Percentiles rank a stretch among this genome's conserved stretches.
These are phyloP conservation scores for Etia nguti DNA, from an alignment of 2,113 vertebrate species.

Conservation along the genomic window DNA sequence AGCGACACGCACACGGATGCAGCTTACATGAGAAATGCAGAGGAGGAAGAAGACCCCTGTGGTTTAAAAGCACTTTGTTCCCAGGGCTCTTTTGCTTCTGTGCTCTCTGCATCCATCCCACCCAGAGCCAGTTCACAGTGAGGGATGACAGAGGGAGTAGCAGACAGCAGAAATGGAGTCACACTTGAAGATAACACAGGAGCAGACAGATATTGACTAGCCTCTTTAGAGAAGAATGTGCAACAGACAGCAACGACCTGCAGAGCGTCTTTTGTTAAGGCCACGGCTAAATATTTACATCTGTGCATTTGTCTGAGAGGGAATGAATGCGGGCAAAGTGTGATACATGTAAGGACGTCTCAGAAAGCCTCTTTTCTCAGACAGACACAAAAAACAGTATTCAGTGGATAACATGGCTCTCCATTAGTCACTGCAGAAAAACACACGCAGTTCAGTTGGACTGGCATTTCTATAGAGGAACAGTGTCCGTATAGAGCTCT, in stretches of 20 bases:
- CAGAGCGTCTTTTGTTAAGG: not conserved
- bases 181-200: not conserved
- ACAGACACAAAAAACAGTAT: not conserved
- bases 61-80: slow-evolving; percentile 28
- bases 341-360: not conserved
- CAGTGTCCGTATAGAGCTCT: not conserved
- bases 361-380: not conserved
- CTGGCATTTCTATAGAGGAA: not conserved
- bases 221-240: not conserved
- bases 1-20: not conserved
- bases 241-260: not conserved
- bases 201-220: not conserved
- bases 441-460: not conserved
- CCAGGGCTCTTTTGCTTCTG: slow-evolving; percentile 35
- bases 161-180: not conserved
- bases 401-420: not conserved
- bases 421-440: not conserved
- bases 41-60: slow-evolving; percentile 41
- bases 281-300: not conserved
- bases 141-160: not conserved
- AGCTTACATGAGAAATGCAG: slow-evolving; percentile 47
- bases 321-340: not conserved
- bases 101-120: slow-evolving; percentile 9
- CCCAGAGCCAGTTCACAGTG: not conserved
- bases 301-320: not conserved